Evolutionary conservation across 1,140 invertebrate genomes (phyloP), one percentile per base, ranked within the genome.

Genomic region (Bicyclus anynana): DNA sequence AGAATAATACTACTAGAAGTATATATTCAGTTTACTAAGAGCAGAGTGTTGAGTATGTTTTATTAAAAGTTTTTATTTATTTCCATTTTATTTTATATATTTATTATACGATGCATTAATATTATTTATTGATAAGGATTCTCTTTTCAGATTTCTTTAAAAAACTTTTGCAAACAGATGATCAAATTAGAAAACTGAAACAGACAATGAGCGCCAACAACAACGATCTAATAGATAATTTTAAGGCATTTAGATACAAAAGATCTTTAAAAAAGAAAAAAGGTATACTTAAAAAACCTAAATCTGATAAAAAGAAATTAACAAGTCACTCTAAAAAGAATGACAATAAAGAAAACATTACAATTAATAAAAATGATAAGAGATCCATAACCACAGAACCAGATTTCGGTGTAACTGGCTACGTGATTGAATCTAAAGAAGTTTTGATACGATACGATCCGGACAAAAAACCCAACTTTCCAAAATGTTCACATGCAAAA

Each of bases 131-230:
- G 5, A 40, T 16, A 14, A 2, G 5, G 17, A 14, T 16, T 47
- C 53, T 12, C 29, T 26, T 66, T 70, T 35, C 62, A 84, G 82
- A 82, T 59, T 85, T 85, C 53, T 84, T 77, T 52, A 76, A 74
- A 33, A 77, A 77, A 58, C 62, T 85, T 2, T 57, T 82, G 21
- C 53, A 81, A 66, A 82, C 80, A 0, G 82, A 85, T 14, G 69
- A 68, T n/a, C 72, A 77, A 42, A 84, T 85, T 20, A 69, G 56
- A 40, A 73, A 69, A 40, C 42, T 84, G 1, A 84, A 75, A 59
- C 65, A 76, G 48, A 42, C 62, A 0, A 35, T 68, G 7, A 23
- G 7, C n/a, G n/a, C n/a, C 5, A 37, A 50, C 3, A 61, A 60
- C 21, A 49, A 53, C 23, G 62, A 61, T 20, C 52, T 40, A 23